Evolutionary conservation across 2,797 vertebrate species (phyloP), one percentile per base, ranked within the genome.

Genomic region (Anguilla marmorata): DNA sequence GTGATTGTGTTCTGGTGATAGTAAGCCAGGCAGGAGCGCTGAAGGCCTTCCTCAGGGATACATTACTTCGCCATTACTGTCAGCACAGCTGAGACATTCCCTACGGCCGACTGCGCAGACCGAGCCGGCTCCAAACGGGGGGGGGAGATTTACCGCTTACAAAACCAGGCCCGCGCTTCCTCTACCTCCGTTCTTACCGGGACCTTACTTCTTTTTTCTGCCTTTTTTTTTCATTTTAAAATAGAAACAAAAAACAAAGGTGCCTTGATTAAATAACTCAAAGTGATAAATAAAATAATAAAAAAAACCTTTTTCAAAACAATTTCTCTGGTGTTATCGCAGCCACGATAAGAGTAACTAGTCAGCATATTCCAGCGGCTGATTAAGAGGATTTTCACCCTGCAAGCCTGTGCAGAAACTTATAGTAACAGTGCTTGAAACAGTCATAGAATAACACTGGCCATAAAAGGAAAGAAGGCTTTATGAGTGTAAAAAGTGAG

Each of bases 11-110:
- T 19, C 63, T 85, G 58, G 58, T 85, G 80, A 66, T 27, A 54
- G 24, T 56, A 30, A 58, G 37, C 41, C 54, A 24, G 82, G 83
- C 8, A 37, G 37, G 86, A 66, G 21, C 45, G 41, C 21, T 27
- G 41, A 66, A 52, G 80, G 80, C 27, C 80, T 69, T 84, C 79
- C 63, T 50, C 60, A 12, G 86, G 33, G 7, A 83, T 11, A 50
- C 50, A 63, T 83, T 82, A 80, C 33, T 87, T 82, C 48, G 74
- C 86, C 50, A 41, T 54, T 80, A 37, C 74, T 63, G 76, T 82
- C 33, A 21, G 27, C 19, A 33, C n/a, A 21, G 48, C 37, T 45
- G 72, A 76, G 74, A 24, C 37, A 45, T 45, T 45, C 50, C 50
- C 86, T 24, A 16, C 50, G 41, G 27, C 45, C 7, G 48, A 60